These are phyloP conservation scores for Austrolebias charrua DNA, from an alignment of 2,797 vertebrate genomes.

Conservation along the genomic window DNA sequence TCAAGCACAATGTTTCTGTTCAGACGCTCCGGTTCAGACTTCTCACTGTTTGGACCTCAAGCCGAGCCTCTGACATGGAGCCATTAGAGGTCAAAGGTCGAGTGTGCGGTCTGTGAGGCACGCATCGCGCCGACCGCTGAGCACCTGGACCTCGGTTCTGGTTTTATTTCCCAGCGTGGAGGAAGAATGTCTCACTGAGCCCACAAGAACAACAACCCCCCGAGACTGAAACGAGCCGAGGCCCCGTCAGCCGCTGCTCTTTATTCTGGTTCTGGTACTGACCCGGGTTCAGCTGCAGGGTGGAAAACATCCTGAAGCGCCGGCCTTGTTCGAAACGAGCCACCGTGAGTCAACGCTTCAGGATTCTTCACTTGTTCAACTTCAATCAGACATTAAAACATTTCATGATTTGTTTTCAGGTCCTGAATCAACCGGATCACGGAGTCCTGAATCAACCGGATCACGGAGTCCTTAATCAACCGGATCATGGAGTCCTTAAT, in stretches of 20 bases:
- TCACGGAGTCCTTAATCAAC: no score
- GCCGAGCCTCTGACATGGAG: not conserved
- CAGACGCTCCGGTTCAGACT: not conserved
- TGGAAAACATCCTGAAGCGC: no score
- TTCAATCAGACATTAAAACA: no score
- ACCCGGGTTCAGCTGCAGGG: not conserved
- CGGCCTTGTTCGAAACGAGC: not conserved
- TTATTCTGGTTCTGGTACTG: not conserved
- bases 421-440: no score
- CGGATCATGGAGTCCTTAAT: no score
- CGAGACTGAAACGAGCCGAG: no score
- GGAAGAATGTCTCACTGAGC: conserved; percentile 6
- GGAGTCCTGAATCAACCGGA: no score
- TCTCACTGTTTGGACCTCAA: no score
- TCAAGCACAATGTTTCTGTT: no score
- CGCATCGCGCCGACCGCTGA: not conserved
- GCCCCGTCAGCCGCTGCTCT: no score
- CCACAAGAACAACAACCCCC: not conserved
- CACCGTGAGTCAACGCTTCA: not conserved
- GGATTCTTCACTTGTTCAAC: no score
- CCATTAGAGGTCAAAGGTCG: not conserved
- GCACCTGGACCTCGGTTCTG: not conserved
- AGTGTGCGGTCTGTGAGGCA: not conserved
- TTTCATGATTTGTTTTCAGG: no score
- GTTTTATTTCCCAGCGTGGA: conserved; percentile 6